A percentile compares a stretch with the other conserved stretches of the same genome.
Evolutionary conservation across 2,888 invertebrate species (phyloP).

Genomic region (Automeris io): DNA sequence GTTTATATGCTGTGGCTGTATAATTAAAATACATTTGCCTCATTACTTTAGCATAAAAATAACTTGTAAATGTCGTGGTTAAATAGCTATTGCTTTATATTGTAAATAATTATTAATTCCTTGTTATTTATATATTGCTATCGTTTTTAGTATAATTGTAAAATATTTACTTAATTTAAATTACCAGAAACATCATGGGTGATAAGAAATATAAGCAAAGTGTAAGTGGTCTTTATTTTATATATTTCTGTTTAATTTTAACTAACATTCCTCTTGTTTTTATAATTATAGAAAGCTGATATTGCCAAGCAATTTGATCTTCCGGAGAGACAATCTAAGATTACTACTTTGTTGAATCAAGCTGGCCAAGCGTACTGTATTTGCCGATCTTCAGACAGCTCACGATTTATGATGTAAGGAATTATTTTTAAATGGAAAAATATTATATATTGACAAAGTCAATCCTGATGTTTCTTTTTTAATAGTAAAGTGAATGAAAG

Average conservation of each 20-base stretch:
- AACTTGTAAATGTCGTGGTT: no score
- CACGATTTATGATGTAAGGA: slow-evolving; percentile 96
- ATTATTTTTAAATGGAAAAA: neutral
- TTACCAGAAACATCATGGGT: slow-evolving; percentile 33
- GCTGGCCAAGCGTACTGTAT: slow-evolving; percentile 96
- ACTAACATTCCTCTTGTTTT: neutral
- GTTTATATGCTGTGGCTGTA: no score
- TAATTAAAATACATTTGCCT: no score
- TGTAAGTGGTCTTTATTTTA: slow-evolving; percentile 34
- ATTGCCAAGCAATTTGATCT: slow-evolving; percentile 92
- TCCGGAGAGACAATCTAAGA: slow-evolving; percentile 93
- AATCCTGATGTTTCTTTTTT: no score
- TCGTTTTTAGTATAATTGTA: neutral
- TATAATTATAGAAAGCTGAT: slow-evolving; percentile 83
- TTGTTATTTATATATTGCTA: no score
- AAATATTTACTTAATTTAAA: neutral
- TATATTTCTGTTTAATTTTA: neutral
- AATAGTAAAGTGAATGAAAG: no score
- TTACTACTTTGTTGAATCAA: slow-evolving; percentile 90
- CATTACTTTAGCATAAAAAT: no score
- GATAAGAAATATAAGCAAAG: slow-evolving; percentile 64
- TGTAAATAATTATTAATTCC: no score
- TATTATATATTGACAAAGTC: no score
- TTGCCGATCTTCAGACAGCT: slow-evolving; percentile 94
- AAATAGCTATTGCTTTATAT: no score